Evolutionary conservation across 1,140 invertebrate genomes (phyloP).

Genomic region (Eupristina koningsbergeri): DNA sequence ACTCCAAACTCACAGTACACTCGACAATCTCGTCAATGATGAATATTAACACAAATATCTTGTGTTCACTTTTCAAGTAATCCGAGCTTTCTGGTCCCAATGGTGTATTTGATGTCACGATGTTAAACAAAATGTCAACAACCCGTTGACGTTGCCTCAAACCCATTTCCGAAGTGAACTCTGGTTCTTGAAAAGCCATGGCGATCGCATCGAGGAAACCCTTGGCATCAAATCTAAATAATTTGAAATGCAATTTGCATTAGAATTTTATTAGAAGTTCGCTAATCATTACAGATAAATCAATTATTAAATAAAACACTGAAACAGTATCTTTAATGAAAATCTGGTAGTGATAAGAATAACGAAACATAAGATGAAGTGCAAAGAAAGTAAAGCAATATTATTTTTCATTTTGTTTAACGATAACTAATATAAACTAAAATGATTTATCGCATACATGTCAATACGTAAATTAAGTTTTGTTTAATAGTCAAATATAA

Average conservation of each 20-base stretch:
- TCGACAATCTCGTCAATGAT: constrained; percentile 66
- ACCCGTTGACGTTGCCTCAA: constrained; percentile 83
- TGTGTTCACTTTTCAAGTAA: constrained; percentile 70
- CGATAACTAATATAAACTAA: too few species aligned
- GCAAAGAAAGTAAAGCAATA: too few species aligned
- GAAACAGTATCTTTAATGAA: too few species aligned
- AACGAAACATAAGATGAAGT: too few species aligned
- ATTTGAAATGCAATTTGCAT: neutral
- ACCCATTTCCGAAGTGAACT: constrained; percentile 83
- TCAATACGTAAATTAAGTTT: too few species aligned
- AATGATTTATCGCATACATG: too few species aligned
- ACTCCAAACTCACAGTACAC: constrained; percentile 64
- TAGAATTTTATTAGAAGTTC: too few species aligned
- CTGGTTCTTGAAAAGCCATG: constrained; percentile 89
- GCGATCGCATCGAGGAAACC: constrained; percentile 93
- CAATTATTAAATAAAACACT: too few species aligned
- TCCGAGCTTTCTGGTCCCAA: constrained; percentile 62
- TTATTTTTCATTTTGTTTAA: too few species aligned
- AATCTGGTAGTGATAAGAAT: too few species aligned
- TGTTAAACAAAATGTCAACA: constrained; percentile 85
- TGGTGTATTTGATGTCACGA: constrained; percentile 78
- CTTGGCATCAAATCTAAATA: constrained; percentile 83
- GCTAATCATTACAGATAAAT: too few species aligned
- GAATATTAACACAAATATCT: constrained; percentile 77
- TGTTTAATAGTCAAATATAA: too few species aligned